phyloP scores from a whole-genome alignment of 2,888 invertebrate genomes.

The Philhelius pedissequus region DNA sequence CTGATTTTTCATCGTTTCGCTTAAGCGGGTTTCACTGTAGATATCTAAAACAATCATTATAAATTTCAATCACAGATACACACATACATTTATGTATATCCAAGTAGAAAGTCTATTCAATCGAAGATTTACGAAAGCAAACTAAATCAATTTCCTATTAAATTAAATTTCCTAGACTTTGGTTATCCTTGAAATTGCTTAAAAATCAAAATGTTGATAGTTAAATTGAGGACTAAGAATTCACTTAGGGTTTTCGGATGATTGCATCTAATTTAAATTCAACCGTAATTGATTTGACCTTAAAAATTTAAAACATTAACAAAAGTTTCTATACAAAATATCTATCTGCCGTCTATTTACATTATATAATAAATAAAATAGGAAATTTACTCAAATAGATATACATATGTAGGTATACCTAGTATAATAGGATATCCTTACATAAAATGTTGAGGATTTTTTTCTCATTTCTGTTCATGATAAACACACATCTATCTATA shows the following conservation, averaged over 20 bases:
- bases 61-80: too few species aligned
- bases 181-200: background rate
- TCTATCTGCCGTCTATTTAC: background rate
- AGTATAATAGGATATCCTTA: too few species aligned
- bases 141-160: background rate
- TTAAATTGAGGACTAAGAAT: background rate
- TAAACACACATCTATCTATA: too few species aligned
- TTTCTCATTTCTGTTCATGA: too few species aligned
- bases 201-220: background rate
- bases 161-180: background rate
- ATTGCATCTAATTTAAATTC: background rate
- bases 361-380: background rate
- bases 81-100: too few species aligned
- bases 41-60: too few species aligned
- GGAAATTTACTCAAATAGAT: background rate
- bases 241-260: conserved; percentile 6
- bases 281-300: background rate
- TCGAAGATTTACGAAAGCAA: too few species aligned
- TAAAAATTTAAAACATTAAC: background rate
- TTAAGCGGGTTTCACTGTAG: too few species aligned
- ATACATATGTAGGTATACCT: too few species aligned
- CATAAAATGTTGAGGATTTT: too few species aligned
- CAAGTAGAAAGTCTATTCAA: too few species aligned
- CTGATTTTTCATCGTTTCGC: too few species aligned
- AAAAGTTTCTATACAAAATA: background rate